These are phyloP conservation scores for Monoplex corrugatus DNA, from an alignment of 2,888 invertebrate genomes.

Conservation along the genomic window DNA sequence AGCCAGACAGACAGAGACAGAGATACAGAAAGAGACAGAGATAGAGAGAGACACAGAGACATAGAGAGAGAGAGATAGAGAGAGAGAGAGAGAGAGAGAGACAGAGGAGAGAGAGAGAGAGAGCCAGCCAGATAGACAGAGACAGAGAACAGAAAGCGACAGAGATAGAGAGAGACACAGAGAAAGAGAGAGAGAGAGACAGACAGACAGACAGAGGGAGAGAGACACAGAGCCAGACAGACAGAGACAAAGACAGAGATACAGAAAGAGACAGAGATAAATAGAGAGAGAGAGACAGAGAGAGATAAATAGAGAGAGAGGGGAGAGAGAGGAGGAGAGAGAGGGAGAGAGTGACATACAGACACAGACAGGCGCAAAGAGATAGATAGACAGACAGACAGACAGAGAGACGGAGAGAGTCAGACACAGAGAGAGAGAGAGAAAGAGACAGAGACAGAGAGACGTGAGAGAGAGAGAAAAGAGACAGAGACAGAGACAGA, in stretches of 20 bases:
- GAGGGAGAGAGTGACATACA: too few species aligned
- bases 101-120: neutral
- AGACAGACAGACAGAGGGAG: too few species aligned
- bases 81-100: constrained; percentile 5
- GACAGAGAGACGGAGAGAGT: constrained; percentile 21
- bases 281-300: neutral
- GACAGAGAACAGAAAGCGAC: too few species aligned
- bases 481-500: too few species aligned
- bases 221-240: neutral
- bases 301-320: neutral
- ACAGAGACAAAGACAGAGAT: constrained; percentile 4
- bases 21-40: constrained; percentile 1
- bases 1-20: neutral
- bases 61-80: constrained; percentile 34
- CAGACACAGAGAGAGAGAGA: neutral
- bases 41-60: neutral
- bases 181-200: too few species aligned
- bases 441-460: neutral
- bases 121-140: neutral
- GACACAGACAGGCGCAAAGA: neutral
- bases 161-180: too few species aligned
- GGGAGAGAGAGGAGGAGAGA: too few species aligned
- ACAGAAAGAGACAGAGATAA: neutral
- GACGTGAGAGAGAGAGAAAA: neutral
- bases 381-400: constrained; percentile 15